Conservation (phyloP, 2,113 vertebrate genomes). For the Syrrhaptes paradoxus region DNA sequence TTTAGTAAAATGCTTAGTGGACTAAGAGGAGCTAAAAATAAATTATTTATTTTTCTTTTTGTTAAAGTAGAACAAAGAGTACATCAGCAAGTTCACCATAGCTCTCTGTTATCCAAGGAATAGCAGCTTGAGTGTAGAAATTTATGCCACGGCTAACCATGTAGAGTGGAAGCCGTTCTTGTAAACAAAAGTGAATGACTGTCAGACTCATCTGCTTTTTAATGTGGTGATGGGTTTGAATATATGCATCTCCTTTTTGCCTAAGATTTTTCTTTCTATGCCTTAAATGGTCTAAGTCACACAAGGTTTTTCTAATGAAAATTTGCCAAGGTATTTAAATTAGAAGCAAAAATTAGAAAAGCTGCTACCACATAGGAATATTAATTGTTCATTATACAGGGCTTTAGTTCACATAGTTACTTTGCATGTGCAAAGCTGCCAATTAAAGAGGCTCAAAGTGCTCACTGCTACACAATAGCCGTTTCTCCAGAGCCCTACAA, state of each 20-base stretch:
- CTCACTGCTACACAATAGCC: conserved; percentile 26
- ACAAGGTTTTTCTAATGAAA: conserved; percentile 31
- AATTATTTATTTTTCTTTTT: neutral
- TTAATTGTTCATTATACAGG: conserved; percentile 39
- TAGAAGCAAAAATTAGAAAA: conserved; percentile 45
- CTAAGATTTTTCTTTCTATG: neutral
- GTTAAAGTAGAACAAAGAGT: neutral
- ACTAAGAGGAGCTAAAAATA: neutral
- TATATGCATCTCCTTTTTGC: neutral
- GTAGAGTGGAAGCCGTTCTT: neutral
- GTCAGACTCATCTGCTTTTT: neutral
- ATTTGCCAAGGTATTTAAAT: conserved; percentile 46
- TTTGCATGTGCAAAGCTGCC: conserved; percentile 59
- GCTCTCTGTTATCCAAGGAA: neutral
- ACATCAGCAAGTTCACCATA: neutral
- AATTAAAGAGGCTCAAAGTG: conserved; percentile 38
- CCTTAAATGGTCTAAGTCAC: neutral
- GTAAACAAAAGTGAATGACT: neutral
- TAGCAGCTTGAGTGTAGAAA: neutral
- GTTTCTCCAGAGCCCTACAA: neutral
- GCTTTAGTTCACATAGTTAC: conserved; percentile 33
- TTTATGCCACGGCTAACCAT: neutral
- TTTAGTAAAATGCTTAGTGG: neutral
- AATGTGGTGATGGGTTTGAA: neutral
- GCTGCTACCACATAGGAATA: conserved; percentile 43